Evolutionary conservation across 2,113 vertebrate genomes (phyloP), one percentile per base, ranked within the genome.

Genomic region (Elachura formosa): DNA sequence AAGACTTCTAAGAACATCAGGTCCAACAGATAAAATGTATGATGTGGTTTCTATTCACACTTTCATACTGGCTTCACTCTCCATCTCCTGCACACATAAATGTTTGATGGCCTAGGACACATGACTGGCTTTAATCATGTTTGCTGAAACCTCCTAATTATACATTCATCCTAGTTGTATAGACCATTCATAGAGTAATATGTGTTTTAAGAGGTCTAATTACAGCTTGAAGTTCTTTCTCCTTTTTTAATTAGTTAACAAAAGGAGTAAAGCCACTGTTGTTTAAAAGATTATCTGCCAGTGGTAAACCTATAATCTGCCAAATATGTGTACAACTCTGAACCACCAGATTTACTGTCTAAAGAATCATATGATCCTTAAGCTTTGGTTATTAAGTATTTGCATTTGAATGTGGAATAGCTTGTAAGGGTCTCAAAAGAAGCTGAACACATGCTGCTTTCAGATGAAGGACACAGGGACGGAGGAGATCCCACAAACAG

Each of bases 231-330:
- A 75, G 62, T 51, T 89, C 67, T 89, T 89, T 88, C 45, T 87
- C 59, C 54, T 69, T 76, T 85, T 83, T 76, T 64, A 93, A 96
- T 95, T 94, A 90, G 85, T 81, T 92, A 93, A 96, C 91, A 95
- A 95, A 96, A 93, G 87, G 91, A 97, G 77, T 84, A 92, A 94
- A 86, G 84, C 78, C 92, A 54, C 68, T 74, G 83, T 69, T 92
- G 80, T 92, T 56, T 62, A 71, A 34, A 89, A 96, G 94, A 90
- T 96, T 89, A 94, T 66, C 63, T 56, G 77, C 43, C 51, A 63
- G 85, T 40, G 87, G 96, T 90, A 97, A 97, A 95, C 43, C 90
- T 46, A 91, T 96, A 96, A 97, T 97, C 97, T 97, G 87, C 77
- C 82, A 82, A 96, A 82, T 89, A 96, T 38, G 72, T 63, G 94